Evolutionary conservation across 1,140 invertebrate species (phyloP), one percentile per base, ranked within the genome.

Genomic region (Adelges cooleyi): DNA sequence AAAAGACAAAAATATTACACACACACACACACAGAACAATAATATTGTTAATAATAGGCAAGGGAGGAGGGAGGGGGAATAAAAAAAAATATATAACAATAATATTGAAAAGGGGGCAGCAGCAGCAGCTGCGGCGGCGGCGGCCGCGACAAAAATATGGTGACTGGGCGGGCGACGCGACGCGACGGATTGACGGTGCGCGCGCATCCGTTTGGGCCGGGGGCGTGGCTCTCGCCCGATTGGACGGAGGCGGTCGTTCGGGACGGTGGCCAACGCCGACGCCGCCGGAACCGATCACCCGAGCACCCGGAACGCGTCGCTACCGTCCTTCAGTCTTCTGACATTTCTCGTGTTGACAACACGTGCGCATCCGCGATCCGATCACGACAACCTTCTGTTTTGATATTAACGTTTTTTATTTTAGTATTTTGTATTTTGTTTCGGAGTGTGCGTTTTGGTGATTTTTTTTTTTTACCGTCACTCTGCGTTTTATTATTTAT

Each of bases 311-410:
- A n/a, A 11, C n/a, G 40, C 11, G 29, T 33, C 29, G 29, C 5
- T 33, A 5, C 6, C 25, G 17, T 15, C 36, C 18, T 6, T 48
- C 56, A 62, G 56, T 62, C 56, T 62, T 44, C 25, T 62, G 56
- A 62, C 56, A 33, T 10, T 5, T 18, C 42, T 4, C 56, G 56
- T 33, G 8, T 8, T 33, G 29, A 11, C 11, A 33, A 33, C 29
- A 33, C 10, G 56, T 33, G 2, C 17, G 25, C 56, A 29, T 25
- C 40, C 40, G 40, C 3, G 8, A 13, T 2, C 29, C 29, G 29
- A 33, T n/a, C 29, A 33, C 29, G 29, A 33, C 29, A 33, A 5
- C 11, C 29, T 5, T 33, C 11, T 33, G 29, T n/a, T n/a, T n/a
- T n/a, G n/a, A n/a, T n/a, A n/a, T n/a, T n/a, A n/a, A n/a, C n/a